Evolutionary conservation across 2,113 vertebrate genomes (phyloP).

Genomic region (Salvelinus sp.): DNA sequence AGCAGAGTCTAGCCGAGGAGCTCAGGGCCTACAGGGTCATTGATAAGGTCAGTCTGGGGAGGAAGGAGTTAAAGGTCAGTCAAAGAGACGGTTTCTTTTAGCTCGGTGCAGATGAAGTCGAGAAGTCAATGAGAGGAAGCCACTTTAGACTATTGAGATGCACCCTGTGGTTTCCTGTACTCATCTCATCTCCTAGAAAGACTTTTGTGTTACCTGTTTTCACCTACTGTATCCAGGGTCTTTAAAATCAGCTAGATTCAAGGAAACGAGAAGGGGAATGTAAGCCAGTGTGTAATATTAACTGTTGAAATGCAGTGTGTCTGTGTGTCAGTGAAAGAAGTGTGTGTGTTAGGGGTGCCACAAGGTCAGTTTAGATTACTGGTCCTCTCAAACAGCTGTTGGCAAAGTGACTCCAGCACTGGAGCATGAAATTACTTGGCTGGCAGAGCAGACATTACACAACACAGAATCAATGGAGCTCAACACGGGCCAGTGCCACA

Average conservation of each 20-base stretch:
- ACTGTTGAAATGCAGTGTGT: no score
- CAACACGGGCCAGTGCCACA: slow-evolving; percentile 33
- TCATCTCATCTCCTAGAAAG: no score
- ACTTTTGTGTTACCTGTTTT: no score
- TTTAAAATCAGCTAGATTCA: no score
- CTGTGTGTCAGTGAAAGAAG: no score
- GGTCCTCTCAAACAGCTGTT: slow-evolving; percentile 72
- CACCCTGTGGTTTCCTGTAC: no score
- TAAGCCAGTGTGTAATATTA: no score
- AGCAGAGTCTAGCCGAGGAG: slow-evolving; percentile 93
- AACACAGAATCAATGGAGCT: slow-evolving; percentile 67
- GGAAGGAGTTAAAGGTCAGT: background rate
- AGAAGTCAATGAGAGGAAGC: background rate
- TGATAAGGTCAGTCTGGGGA: slow-evolving; percentile 89
- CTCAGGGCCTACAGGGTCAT: slow-evolving; percentile 97
- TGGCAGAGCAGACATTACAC: slow-evolving; percentile 58
- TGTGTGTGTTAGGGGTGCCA: background rate
- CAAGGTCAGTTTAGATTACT: slow-evolving; percentile 68
- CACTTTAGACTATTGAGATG: no score
- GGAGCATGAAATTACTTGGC: slow-evolving; percentile 75
- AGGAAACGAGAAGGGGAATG: no score
- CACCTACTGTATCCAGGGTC: no score
- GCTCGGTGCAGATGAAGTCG: background rate
- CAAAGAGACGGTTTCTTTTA: background rate
- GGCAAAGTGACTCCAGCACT: slow-evolving; percentile 63